Base-by-base conservation (phyloP, 1,140 invertebrate genomes). In the Drosophila dunni region DNA sequence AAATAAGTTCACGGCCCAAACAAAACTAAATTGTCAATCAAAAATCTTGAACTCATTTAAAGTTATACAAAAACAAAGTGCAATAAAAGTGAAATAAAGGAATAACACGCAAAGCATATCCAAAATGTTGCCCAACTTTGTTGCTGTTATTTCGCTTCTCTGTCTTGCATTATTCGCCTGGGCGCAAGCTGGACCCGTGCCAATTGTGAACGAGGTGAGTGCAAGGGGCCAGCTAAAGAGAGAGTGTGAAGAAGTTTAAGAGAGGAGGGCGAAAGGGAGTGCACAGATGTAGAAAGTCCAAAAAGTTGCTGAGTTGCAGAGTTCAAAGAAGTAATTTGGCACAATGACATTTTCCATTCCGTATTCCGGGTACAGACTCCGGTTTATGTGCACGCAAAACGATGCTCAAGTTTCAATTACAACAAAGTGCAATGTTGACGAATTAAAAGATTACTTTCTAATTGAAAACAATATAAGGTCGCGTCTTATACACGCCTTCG, bases 191-290 rank as follows among this genome's bases (percentile, higher is more conserved):
- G 90, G 90, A 80, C 90, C 90, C 24, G 83, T 91, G 90, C 90
- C 90, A 91, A 91, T 85, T 85, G 90, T 91, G 54, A 90, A 91
- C 67, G 90, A 91, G 90, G 90, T 91, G 78, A 91, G 90, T 73
- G 46, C 33, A 15, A n/a, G 36, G 50, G 50, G 60, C 11, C 24
- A 29, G 7, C 6, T 53, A 54, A 29, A 15, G 24, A 29, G 24
- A n/a, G 65, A 10, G 42, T 20, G 45, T 38, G 44, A 36, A 65
- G 68, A 53, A n/a, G 24, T 29, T 20, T 13, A 42, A 34, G 44
- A 33, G 42, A 54, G 46, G 36, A 46, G 63, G 53, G 6, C 4
- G 24, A 29, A 29, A 29, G 24, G 24, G 24, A 29, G 24, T 29
- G 24, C 24, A 29, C 0, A 29, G 5, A 29, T 29, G 24, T 29